phyloP scores from a whole-genome alignment of 2,888 invertebrate genomes.

The Hartigia nigra region DNA sequence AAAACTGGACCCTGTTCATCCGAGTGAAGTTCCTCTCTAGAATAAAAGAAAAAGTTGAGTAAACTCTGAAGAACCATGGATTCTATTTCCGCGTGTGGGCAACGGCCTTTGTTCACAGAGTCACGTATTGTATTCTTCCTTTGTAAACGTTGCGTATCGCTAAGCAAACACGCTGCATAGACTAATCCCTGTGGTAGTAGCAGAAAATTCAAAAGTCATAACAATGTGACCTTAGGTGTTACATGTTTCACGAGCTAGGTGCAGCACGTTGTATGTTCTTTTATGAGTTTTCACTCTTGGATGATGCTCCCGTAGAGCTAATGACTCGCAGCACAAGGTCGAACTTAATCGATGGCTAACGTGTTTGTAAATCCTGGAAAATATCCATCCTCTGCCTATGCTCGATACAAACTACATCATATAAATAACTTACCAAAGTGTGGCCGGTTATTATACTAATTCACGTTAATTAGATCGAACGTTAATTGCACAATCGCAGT shows the following conservation, averaged over 20 bases:
- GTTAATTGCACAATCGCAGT: too few relatives aligned
- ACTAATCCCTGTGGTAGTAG: not conserved
- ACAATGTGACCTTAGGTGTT: not conserved
- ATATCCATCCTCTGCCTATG: not conserved
- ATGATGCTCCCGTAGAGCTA: not conserved
- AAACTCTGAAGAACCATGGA: not conserved
- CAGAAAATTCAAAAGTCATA: not conserved
- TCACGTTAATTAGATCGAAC: too few relatives aligned
- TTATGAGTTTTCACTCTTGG: not conserved
- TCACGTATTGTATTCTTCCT: not conserved
- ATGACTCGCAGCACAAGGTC: not conserved
- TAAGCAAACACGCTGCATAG: not conserved
- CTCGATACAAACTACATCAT: too few relatives aligned
- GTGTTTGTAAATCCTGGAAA: not conserved
- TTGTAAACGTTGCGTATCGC: not conserved
- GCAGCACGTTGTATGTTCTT: not conserved
- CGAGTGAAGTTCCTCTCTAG: not conserved
- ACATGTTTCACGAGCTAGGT: not conserved
- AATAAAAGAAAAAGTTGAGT: not conserved
- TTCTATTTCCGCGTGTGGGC: not conserved
- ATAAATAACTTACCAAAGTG: too few relatives aligned
- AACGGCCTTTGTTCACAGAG: not conserved
- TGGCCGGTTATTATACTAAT: too few relatives aligned
- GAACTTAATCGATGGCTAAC: not conserved
- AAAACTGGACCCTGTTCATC: not conserved